A percentile compares a stretch with the other conserved stretches of the same genome.
Evolutionary conservation across 2,113 vertebrate genomes (phyloP).

Genomic region (Poecilia latipinna): DNA sequence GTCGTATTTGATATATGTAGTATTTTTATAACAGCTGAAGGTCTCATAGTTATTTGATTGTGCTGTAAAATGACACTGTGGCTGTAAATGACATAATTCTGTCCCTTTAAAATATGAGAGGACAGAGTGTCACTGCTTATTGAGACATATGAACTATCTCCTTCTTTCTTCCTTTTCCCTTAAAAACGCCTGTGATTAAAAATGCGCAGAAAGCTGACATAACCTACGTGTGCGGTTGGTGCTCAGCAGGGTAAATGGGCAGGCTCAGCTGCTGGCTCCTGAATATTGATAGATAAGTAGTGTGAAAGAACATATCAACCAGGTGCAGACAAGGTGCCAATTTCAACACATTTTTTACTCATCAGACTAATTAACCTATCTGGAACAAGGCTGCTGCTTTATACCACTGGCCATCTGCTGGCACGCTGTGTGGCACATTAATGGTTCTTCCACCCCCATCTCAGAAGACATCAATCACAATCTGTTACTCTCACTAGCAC

Average conservation of each 20-base stretch:
- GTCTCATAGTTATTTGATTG: too few relatives aligned
- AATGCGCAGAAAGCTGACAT: too few relatives aligned
- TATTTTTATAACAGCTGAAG: too few relatives aligned
- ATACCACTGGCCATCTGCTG: constrained; percentile 81
- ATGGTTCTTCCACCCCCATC: constrained; percentile 62
- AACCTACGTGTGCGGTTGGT: not conserved
- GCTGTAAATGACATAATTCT: too few relatives aligned
- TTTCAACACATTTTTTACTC: constrained; percentile 74
- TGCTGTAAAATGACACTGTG: too few relatives aligned
- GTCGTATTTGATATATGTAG: too few relatives aligned
- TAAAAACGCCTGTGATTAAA: too few relatives aligned
- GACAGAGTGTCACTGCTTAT: too few relatives aligned
- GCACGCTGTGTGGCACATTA: constrained; percentile 62
- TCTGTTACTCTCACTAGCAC: constrained; percentile 52
- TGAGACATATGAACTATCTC: too few relatives aligned
- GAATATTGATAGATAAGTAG: constrained; percentile 33
- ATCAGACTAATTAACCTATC: constrained; percentile 81
- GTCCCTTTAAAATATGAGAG: too few relatives aligned
- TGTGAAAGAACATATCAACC: constrained; percentile 38
- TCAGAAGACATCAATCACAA: constrained; percentile 76
- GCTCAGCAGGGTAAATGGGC: not conserved
- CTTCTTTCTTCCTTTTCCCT: too few relatives aligned
- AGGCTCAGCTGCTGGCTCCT: constrained; percentile 1
- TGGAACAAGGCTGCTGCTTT: constrained; percentile 62
- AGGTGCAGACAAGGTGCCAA: constrained; percentile 41